These are phyloP conservation scores for Andrena trimmerana DNA, from an alignment of 2,888 invertebrate genomes.

Conservation along the genomic window DNA sequence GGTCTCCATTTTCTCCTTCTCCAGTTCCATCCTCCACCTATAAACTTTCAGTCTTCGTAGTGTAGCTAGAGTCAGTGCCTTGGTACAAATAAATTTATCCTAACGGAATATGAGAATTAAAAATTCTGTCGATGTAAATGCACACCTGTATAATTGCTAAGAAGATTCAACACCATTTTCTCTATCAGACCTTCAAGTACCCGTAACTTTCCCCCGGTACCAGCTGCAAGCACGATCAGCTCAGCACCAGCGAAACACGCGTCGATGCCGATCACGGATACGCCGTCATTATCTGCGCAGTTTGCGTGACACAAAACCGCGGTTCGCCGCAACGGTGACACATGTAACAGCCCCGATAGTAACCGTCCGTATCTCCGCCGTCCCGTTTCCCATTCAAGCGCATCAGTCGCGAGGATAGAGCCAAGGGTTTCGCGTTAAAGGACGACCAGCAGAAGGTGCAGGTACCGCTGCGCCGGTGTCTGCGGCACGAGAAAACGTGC, in stretches of 20 bases:
- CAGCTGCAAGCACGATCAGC: slow-evolving; percentile 8
- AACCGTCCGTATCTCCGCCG: slow-evolving; percentile 7
- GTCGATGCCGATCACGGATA: slow-evolving; percentile 22
- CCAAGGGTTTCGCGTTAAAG: no score
- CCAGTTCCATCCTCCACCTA: no score
- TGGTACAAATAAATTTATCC: no score
- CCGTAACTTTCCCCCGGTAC: no score
- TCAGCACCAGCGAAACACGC: slow-evolving; percentile 8
- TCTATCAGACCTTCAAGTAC: no score
- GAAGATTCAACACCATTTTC: no score
- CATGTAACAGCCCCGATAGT: slow-evolving; percentile 30
- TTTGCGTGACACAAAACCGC: slow-evolving; percentile 44
- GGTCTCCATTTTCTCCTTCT: no score
- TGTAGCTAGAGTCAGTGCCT: no score
- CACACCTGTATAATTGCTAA: no score
- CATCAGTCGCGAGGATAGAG: background rate
- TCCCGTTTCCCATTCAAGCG: slow-evolving; percentile 16
- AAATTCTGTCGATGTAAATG: no score
- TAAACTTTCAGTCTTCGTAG: no score
- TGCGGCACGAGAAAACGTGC: background rate
- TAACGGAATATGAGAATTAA: no score
- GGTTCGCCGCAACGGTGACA: slow-evolving; percentile 52
- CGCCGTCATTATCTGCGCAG: slow-evolving; percentile 15
- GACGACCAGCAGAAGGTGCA: background rate
- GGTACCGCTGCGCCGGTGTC: background rate